Base-by-base conservation (phyloP, 2,888 invertebrate species). In the Diaphora mendica region DNA sequence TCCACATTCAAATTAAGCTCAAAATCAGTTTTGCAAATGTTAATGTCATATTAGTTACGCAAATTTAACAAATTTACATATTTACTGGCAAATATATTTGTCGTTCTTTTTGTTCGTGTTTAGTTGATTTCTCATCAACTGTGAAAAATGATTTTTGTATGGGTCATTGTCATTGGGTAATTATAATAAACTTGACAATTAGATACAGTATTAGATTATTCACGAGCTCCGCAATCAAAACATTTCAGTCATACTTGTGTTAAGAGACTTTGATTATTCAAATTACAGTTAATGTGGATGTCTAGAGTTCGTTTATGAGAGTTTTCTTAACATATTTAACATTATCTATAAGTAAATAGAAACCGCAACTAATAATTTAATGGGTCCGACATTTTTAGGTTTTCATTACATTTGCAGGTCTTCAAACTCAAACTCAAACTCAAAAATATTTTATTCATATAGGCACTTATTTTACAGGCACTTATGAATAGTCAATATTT, bases 61-160 rank as follows among this genome's bases (percentile, higher is more conserved):
- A 76, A 71, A 80, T 74, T 73, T 55, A 74, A 59, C 66, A 70
- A 65, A 76, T 80, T 82, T 77, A 65, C 71, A 73, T 77, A 73
- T 71, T 66, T 55, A 51, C 67, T 73, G 71, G 33, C 13, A 48
- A 73, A 74, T 77, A 33, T 69, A 20, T 48, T 68, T 23, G 55
- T 64, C 71, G 73, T 77, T 74, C 30, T 35, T 42, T 68, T 35
- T 17, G 51, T 70, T 71, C 68, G 68, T 68, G 55, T 55, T 71
- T 81, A 70, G 55, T 68, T 71, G 48, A 70, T 64, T 74, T 71
- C 72, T 59, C 26, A 73, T 65, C 44, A 67, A 71, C 72, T 70
- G 73, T 81, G 35, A 69, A 78, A 69, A 17, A 72, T 73, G 64
- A 51, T 77, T 44, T 80, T 71, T 26, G 69, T 70, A 67, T 35